Evolutionary conservation across 2,888 invertebrate genomes (phyloP).

Genomic region (Acleris laterana): DNA sequence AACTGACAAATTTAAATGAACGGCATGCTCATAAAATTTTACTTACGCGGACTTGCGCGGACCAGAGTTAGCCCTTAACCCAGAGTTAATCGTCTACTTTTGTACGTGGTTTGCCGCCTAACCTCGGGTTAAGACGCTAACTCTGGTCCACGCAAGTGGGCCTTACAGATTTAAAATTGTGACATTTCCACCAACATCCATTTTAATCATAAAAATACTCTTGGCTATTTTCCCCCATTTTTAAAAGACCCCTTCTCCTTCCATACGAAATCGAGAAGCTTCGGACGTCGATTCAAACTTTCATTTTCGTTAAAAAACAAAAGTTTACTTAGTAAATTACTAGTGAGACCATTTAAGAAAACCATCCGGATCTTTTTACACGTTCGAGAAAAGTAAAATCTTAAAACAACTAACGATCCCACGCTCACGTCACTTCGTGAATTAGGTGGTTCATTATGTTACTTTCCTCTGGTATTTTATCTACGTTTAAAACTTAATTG

Average conservation of each 20-base stretch:
- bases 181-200: no score
- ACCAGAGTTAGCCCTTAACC: no score
- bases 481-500: slow-evolving; percentile 3
- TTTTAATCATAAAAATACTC: no score
- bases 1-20: no score
- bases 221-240: not conserved
- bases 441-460: slow-evolving; percentile 19
- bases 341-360: not conserved
- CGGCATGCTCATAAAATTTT: no score
- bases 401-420: slow-evolving; percentile 27
- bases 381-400: slow-evolving; percentile 28
- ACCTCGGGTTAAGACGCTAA: no score
- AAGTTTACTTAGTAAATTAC: not conserved
- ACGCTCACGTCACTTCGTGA: slow-evolving; percentile 22
- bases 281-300: not conserved
- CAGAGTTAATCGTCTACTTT: no score
- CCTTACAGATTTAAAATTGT: no score
- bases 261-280: slow-evolving; percentile 3
- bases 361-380: not conserved
- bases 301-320: not conserved
- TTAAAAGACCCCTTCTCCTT: not conserved
- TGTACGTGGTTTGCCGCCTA: no score
- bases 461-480: slow-evolving; percentile 26
- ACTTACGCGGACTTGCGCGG: no score
- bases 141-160: no score